Conservation (phyloP, 1,140 invertebrate genomes). For the Platorchestia sp. region DNA sequence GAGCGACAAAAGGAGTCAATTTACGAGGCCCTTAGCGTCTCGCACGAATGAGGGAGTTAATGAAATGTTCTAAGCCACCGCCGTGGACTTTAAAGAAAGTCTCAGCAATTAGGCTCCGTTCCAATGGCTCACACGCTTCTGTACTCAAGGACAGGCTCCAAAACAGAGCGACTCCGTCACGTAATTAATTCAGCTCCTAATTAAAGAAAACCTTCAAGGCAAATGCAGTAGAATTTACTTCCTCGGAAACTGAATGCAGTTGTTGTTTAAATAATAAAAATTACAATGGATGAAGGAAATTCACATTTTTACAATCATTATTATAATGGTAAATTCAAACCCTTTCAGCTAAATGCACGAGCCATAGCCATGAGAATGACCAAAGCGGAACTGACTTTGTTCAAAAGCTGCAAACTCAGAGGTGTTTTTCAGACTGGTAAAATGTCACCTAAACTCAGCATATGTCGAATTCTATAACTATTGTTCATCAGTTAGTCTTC, state of each 20-base stretch:
- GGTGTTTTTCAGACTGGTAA: background rate
- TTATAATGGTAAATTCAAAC: too few relatives aligned
- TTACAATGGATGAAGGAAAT: background rate
- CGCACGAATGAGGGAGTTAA: constrained; percentile 22
- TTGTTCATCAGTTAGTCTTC: background rate
- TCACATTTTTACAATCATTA: too few relatives aligned
- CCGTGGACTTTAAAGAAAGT: constrained; percentile 46
- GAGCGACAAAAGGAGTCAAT: constrained; percentile 38
- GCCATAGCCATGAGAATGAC: too few relatives aligned
- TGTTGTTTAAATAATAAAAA: background rate
- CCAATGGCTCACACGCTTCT: constrained; percentile 2
- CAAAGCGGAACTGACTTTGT: too few relatives aligned
- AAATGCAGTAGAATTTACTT: background rate
- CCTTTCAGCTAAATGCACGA: too few relatives aligned
- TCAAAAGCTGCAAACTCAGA: too few relatives aligned
- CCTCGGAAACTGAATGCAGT: background rate
- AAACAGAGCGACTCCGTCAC: background rate
- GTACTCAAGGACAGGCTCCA: background rate
- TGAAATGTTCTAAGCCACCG: constrained; percentile 30
- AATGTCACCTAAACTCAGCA: background rate
- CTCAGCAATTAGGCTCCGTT: background rate
- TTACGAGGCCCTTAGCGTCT: constrained; percentile 43
- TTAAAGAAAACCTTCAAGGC: constrained; percentile 2
- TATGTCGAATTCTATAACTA: background rate
- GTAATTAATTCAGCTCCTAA: constrained; percentile 39